Percentiles rank a stretch among this genome's conserved stretches.
Conservation (phyloP, 2,888 invertebrate genomes). For the Polydrusus pterygomalis region DNA sequence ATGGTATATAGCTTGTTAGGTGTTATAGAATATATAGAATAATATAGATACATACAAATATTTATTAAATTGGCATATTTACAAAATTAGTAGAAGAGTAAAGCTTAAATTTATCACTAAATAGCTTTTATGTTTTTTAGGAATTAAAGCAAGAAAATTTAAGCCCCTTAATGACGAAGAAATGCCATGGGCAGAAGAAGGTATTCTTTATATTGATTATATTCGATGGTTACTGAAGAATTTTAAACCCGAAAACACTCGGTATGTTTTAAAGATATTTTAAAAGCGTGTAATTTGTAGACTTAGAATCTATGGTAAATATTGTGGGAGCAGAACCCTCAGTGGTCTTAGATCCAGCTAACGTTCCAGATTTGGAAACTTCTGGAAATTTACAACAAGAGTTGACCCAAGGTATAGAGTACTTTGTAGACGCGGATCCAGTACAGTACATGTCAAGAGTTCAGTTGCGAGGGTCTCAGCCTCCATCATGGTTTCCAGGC, state of each 20-base stretch:
- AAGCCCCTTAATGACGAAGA: constrained; percentile 61
- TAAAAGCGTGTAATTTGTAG: constrained; percentile 37
- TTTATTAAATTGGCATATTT: too few species aligned
- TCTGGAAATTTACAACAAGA: constrained; percentile 57
- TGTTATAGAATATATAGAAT: too few species aligned
- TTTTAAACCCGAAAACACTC: too few species aligned
- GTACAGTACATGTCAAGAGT: constrained; percentile 66
- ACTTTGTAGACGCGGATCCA: constrained; percentile 66
- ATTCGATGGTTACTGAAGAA: neutral
- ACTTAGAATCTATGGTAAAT: constrained; percentile 62
- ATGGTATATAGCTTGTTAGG: too few species aligned
- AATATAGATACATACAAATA: too few species aligned
- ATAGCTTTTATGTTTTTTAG: constrained; percentile 13
- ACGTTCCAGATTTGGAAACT: constrained; percentile 59
- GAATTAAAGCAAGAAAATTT: constrained; percentile 54
- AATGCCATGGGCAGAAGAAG: constrained; percentile 64
- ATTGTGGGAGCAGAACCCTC: constrained; percentile 63
- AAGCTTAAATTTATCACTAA: neutral
- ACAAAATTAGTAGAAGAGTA: neutral
- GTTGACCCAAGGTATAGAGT: constrained; percentile 65
- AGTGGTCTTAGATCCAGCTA: constrained; percentile 58
- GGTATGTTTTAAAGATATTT: too few species aligned
- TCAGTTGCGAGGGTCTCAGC: constrained; percentile 67
- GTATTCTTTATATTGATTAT: constrained; percentile 26
- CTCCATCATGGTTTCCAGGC: constrained; percentile 70